Base-by-base conservation (phyloP, 2,888 invertebrate genomes). In the Morpho deidamia region DNA sequence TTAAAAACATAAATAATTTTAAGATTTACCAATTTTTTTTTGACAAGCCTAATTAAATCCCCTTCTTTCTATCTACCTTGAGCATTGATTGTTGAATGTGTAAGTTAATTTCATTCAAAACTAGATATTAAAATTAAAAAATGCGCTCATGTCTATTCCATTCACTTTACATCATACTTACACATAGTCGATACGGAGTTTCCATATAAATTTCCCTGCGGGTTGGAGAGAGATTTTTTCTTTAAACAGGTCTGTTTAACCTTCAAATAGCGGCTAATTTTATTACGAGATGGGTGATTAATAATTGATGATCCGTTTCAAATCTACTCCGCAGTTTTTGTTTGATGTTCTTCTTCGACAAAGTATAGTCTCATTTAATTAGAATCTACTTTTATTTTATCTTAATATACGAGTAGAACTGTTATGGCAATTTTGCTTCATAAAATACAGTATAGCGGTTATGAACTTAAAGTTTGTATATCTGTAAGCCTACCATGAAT, bases 121-220 rank as follows among this genome's bases (percentile, higher is more conserved):
- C n/a, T n/a, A n/a, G n/a, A n/a, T 2, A 5, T 2, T 23, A 23
- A 3, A 23, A 23, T 23, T 1, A 23, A 23, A 34, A 5, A 63
- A n/a, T 60, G 59, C 40, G 53, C 4, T 11, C 7, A 33, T 48
- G 57, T 0, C 71, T 14, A 58, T 64, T 81, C 76, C 12, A 78
- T 69, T n/a, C 0, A 0, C 10, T 14, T 1, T 63, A 66, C 2
- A 23, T n/a, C 44, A 63, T 63, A 0, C 0, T 34, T 56, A 61
- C 53, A 62, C 66, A 70, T 72, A 74, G 72, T 74, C 81, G 68
- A 83, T 81, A 78, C 73, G 62, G 63, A 78, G 77, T 80, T 78
- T 73, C 80, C 82, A 84, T 80, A 86, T 80, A 85, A 84, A 87
- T 84, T 86, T 86, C 85, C 86, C 87, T 76, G 67, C 79, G 86